A percentile compares a stretch with the other conserved stretches of the same genome.
Evolutionary conservation across 1,140 invertebrate species (phyloP).

Genomic region (Portunus trituberculatus): DNA sequence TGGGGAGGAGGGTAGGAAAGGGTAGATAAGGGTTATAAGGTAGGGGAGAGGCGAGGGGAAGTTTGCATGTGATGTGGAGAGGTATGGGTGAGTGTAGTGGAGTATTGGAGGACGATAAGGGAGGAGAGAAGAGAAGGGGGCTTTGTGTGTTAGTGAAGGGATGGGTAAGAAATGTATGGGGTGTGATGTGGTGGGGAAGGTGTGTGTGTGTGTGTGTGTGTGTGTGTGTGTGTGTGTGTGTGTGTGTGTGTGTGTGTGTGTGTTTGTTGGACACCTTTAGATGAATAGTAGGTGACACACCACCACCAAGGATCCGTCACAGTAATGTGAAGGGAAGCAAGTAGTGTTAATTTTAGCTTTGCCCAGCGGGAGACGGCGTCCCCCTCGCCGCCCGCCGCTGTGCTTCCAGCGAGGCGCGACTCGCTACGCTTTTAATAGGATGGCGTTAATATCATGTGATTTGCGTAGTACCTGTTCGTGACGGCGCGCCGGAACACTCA

Average conservation of each 20-base stretch:
- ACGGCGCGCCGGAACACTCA: too few species aligned
- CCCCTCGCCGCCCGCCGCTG: too few species aligned
- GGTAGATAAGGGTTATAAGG: not conserved
- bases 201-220: conserved; percentile 8
- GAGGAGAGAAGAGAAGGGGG: not conserved
- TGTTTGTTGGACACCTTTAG: not conserved
- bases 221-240: conserved; percentile 20
- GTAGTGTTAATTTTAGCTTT: too few species aligned
- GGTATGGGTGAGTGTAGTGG: not conserved
- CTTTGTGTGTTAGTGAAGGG: not conserved
- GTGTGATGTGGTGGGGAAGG: not conserved
- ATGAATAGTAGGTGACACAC: not conserved
- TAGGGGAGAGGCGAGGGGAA: not conserved
- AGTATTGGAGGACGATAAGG: not conserved
- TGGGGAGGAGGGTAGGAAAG: not conserved
- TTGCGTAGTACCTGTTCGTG: too few species aligned
- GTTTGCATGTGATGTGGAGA: not conserved
- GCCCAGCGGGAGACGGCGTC: too few species aligned
- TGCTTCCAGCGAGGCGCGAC: too few species aligned
- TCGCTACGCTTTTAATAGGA: too few species aligned
- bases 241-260: conserved; percentile 17
- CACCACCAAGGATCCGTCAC: too few species aligned
- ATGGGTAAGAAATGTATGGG: not conserved
- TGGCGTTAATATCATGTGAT: too few species aligned
- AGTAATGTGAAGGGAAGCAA: too few species aligned